Conservation (phyloP, 2,113 vertebrate genomes). For the Tautogolabrus adspersus region DNA sequence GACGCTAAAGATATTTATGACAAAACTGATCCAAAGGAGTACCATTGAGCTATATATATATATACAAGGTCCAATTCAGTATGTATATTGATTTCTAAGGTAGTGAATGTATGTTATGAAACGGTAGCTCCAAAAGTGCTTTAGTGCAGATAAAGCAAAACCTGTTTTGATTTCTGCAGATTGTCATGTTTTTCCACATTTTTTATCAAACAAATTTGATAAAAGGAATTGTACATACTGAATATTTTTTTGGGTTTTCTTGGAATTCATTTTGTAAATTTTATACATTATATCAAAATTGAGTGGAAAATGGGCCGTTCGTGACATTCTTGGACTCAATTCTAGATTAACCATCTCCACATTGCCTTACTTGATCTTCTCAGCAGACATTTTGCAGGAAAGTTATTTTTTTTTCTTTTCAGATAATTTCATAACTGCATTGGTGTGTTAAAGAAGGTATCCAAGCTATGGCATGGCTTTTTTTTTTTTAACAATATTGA, state of each 20-base stretch:
- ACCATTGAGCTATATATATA: conserved; percentile 14
- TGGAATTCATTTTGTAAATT: conserved; percentile 71
- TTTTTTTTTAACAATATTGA: conserved; percentile 65
- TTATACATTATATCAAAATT: conserved; percentile 67
- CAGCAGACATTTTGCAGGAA: conserved; percentile 55
- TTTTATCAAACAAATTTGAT: conserved; percentile 64
- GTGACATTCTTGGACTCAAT: conserved; percentile 56
- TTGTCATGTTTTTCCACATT: conserved; percentile 47
- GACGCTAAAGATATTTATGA: conserved; percentile 71
- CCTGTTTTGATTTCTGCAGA: conserved; percentile 44
- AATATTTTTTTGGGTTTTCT: conserved; percentile 65
- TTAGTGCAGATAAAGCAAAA: conserved; percentile 58
- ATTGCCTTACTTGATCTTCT: conserved; percentile 73
- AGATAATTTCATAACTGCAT: conserved; percentile 50
- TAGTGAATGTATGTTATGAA: conserved; percentile 64
- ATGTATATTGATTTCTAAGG: conserved; percentile 32
- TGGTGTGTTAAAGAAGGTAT: conserved; percentile 58
- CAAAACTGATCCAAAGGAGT: conserved; percentile 13
- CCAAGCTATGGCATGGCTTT: conserved; percentile 53
- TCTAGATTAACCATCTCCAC: conserved; percentile 48
- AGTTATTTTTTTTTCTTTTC: conserved; percentile 53
- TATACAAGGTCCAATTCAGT: conserved; percentile 24
- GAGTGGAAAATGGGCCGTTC: conserved; percentile 42
- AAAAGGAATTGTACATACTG: conserved; percentile 79
- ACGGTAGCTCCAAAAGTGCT: conserved; percentile 73